Percentiles rank a stretch among this genome's conserved stretches.
These are phyloP conservation scores for Rhizomys pruinosus DNA, from an alignment of 2,113 vertebrate genomes.

Conservation along the genomic window DNA sequence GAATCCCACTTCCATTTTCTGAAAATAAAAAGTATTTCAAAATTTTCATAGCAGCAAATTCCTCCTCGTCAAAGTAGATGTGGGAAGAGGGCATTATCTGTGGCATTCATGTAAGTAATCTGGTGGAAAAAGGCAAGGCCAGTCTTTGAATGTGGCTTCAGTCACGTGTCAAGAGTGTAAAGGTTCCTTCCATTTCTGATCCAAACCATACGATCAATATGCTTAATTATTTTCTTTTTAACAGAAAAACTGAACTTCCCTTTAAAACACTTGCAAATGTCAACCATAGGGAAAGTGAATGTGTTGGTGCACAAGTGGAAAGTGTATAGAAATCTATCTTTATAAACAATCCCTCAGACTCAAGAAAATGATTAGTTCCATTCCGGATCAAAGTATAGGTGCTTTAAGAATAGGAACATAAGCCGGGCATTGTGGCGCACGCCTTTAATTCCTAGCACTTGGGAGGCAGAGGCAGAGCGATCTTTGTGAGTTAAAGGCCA, in stretches of 20 bases:
- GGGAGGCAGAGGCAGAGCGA: no score
- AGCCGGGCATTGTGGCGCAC: no score
- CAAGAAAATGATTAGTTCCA: neutral
- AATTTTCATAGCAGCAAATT: neutral
- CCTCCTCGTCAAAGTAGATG: neutral
- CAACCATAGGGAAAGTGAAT: neutral
- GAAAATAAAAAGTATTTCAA: conserved; percentile 9
- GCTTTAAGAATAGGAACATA: neutral
- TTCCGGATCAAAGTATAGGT: conserved; percentile 12
- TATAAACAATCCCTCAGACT: neutral
- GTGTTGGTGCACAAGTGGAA: neutral
- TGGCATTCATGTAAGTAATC: neutral
- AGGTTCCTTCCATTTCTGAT: neutral
- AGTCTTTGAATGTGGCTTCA: neutral
- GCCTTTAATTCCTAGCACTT: no score
- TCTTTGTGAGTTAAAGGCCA: no score
- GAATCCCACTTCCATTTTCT: conserved; percentile 26
- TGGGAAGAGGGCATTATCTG: no score
- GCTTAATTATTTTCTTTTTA: conserved; percentile 3
- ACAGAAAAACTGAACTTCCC: neutral
- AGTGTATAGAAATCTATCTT: neutral
- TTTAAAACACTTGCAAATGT: neutral
- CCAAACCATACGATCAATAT: neutral
- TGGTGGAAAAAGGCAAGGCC: neutral
- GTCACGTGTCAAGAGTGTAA: neutral